Evolutionary conservation across 2,888 invertebrate species (phyloP).

Genomic region (Branchipolynoe longqiensis): DNA sequence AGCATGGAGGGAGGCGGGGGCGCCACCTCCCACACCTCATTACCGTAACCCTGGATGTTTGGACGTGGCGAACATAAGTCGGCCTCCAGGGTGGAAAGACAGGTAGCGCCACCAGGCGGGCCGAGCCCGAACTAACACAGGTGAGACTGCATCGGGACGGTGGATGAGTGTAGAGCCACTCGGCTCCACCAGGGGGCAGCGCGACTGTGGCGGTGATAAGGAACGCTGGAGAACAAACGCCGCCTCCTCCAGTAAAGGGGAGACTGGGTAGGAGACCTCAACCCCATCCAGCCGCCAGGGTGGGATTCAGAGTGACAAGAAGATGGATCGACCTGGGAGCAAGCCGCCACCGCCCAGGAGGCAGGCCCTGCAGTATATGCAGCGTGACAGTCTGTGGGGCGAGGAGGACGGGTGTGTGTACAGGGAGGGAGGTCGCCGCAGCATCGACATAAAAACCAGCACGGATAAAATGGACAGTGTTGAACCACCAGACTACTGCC

Average conservation of each 20-base stretch:
- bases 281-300: not conserved
- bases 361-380: conserved; percentile 29
- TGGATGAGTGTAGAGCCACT: too few species aligned
- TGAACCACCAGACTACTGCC: not conserved
- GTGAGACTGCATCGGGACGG: conserved; percentile 13
- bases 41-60: conserved; percentile 28
- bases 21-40: conserved; percentile 14
- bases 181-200: too few species aligned
- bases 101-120: conserved; percentile 31
- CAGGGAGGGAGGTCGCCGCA: not conserved
- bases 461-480: not conserved
- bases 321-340: not conserved
- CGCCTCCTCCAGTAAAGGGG: not conserved
- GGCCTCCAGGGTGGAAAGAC: conserved; percentile 1
- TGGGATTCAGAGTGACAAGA: not conserved
- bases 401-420: not conserved
- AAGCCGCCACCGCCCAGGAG: not conserved
- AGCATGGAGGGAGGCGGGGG: conserved; percentile 8
- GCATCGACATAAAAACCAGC: too few species aligned
- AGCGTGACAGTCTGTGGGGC: conserved; percentile 43
- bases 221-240: not conserved
- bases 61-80: too few species aligned
- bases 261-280: not conserved
- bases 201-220: not conserved
- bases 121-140: not conserved